Conservation (phyloP, 2,113 vertebrate species). For the Haliaeetus leucogaster region DNA sequence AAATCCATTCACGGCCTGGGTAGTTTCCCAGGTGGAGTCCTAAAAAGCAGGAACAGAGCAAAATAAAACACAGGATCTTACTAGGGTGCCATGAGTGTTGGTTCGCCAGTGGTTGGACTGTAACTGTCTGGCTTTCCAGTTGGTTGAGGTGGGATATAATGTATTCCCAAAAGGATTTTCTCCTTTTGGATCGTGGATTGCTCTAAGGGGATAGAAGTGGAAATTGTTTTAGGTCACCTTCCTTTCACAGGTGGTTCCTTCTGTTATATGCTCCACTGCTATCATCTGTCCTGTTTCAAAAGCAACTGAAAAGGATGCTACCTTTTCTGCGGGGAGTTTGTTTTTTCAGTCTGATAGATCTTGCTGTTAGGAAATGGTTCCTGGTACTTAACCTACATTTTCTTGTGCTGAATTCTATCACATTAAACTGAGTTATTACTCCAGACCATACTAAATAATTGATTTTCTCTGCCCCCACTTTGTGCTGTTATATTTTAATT, state of each 20-base stretch:
- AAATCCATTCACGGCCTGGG: not conserved
- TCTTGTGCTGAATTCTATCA: not conserved
- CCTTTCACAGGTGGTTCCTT: not conserved
- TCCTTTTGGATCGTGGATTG: not conserved
- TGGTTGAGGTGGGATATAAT: not conserved
- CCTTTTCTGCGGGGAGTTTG: not conserved
- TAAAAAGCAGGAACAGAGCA: not conserved
- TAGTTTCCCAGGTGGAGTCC: not conserved
- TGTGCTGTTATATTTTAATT: slow-evolving; percentile 18
- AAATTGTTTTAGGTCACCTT: not conserved
- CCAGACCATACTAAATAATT: slow-evolving; percentile 3
- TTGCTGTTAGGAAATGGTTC: not conserved
- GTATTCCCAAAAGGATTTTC: not conserved
- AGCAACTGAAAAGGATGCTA: not conserved
- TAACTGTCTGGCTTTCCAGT: not conserved
- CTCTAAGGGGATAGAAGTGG: not conserved
- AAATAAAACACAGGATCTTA: not conserved
- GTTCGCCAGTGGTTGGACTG: rapidly evolving
- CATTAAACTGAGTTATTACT: not conserved
- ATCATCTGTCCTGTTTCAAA: not conserved
- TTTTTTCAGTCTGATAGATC: not conserved
- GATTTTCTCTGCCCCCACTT: not conserved
- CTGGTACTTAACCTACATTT: slow-evolving; percentile 31
- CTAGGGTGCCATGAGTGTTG: not conserved
- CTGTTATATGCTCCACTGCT: not conserved